These are phyloP conservation scores for Enteromius mattozi DNA, from an alignment of 2,797 vertebrate species.

Conservation along the genomic window DNA sequence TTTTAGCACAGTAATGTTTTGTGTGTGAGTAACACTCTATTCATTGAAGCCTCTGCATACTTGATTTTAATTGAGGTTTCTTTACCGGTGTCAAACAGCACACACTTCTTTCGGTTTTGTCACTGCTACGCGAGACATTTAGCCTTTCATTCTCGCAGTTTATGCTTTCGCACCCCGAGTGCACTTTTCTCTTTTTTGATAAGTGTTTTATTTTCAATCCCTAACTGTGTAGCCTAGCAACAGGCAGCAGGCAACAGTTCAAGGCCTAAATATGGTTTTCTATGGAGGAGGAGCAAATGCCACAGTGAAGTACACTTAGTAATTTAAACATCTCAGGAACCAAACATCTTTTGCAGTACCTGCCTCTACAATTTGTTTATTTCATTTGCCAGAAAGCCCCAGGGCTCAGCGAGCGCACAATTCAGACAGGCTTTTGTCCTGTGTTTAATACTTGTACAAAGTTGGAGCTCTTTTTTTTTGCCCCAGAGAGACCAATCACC, in stretches of 20 bases:
- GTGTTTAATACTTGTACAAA: slow-evolving; percentile 35
- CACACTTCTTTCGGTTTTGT: slow-evolving; percentile 42
- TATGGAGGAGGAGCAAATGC: slow-evolving; percentile 67
- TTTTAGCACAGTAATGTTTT: slow-evolving; percentile 5
- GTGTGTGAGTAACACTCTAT: slow-evolving; percentile 5
- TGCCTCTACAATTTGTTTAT: slow-evolving; percentile 42
- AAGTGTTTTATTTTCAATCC: slow-evolving; percentile 64
- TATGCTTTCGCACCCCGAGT: slow-evolving; percentile 60
- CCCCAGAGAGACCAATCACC: slow-evolving; percentile 62
- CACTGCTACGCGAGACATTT: slow-evolving; percentile 49
- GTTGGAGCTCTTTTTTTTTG: neutral
- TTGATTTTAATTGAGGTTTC: slow-evolving; percentile 45
- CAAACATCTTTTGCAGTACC: slow-evolving; percentile 46
- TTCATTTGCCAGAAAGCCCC: slow-evolving; percentile 28
- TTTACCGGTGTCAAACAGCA: slow-evolving; percentile 37
- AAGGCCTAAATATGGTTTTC: slow-evolving; percentile 69
- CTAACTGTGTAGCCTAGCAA: slow-evolving; percentile 68
- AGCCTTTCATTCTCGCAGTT: slow-evolving; percentile 62
- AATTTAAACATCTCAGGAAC: slow-evolving; percentile 57
- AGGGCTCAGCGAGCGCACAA: neutral
- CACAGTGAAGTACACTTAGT: slow-evolving; percentile 65
- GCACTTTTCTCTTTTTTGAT: slow-evolving; percentile 63
- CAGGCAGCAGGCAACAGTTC: slow-evolving; percentile 67
- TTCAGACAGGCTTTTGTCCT: slow-evolving; percentile 30
- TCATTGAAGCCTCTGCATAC: slow-evolving; percentile 21